Evolutionary conservation across 2,888 invertebrate genomes (phyloP), one percentile per base, ranked within the genome.

Genomic region (Stenichneumon culpator): DNA sequence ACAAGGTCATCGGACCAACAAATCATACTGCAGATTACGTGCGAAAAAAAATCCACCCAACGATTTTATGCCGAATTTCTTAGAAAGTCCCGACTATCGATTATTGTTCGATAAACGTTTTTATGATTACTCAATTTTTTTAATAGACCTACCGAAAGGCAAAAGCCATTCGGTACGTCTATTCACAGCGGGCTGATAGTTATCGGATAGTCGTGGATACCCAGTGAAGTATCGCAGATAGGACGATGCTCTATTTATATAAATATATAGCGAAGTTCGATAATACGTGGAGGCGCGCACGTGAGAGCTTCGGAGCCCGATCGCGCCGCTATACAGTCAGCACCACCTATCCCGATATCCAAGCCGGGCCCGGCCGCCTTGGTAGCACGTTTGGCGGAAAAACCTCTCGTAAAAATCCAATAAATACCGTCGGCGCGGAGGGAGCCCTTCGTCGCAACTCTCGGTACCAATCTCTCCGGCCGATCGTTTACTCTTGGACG

Each of bases 351-450:
- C 25, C 22, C 57, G 25, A 73, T 72, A 73, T 25, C 73, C 54
- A 14, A 28, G 50, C 72, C 22, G 14, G 36, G 47, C 44, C 63
- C 32, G 73, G 54, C 36, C 60, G 19, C 47, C 73, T 63, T 52
- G 69, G 57, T 36, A 39, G 74, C 60, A 74, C 79, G 70, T 78
- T 81, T 74, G 78, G 74, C 79, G 83, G 78, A 84, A 72, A 84
- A 72, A 72, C 74, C 63, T 72, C 81, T 86, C 78, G 63, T 82
- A 82, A 89, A 90, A 87, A 86, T 90, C 88, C 82, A 74, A 78
- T 83, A 88, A 89, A 86, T 80, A 84, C 72, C 60, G 77, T 88
- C 77, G 44, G 86, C 86, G 86, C 88, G 88, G 87, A 88, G 85
- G 65, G 82, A 87, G 81, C 69, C 87, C 81, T 85, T 88, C 63